phyloP scores from a whole-genome alignment of 2,113 vertebrate genomes.

The Argyrosomus japonicus region DNA sequence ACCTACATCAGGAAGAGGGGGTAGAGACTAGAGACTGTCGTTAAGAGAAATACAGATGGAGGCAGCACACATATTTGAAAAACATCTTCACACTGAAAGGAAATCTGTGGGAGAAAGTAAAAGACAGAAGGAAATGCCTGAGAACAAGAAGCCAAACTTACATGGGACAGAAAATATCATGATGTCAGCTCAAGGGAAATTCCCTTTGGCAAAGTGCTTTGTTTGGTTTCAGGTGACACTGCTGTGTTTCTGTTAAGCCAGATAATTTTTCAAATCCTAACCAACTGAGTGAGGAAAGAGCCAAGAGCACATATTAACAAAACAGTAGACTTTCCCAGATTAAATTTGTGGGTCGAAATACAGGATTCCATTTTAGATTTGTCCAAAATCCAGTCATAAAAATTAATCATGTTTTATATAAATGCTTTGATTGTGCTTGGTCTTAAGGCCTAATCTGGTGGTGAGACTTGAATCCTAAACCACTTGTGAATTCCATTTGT shows the following conservation, averaged over 20 bases:
- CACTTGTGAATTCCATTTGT: not conserved
- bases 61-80: constrained; percentile 35
- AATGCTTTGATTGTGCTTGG: not conserved
- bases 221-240: constrained; percentile 20
- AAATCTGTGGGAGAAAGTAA: not conserved
- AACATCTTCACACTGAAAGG: constrained; percentile 32
- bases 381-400: not conserved
- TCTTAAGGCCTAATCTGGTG: not conserved
- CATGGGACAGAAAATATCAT: constrained; percentile 1
- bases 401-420: not conserved
- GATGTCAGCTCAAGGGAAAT: constrained; percentile 47
- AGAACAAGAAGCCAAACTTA: not conserved
- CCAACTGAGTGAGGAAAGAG: not conserved
- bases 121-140: not conserved
- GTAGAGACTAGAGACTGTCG: constrained; percentile 1
- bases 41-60: constrained; percentile 57
- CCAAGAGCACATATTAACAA: not conserved
- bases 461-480: not conserved
- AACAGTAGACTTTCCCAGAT: not conserved
- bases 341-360: not conserved
- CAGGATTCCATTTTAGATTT: not conserved
- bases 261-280: not conserved
- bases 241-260: constrained; percentile 1
- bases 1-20: constrained; percentile 53
- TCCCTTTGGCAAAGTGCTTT: constrained; percentile 3